phyloP scores from a whole-genome alignment of 2,797 vertebrate genomes.

The Tangara arthus region DNA sequence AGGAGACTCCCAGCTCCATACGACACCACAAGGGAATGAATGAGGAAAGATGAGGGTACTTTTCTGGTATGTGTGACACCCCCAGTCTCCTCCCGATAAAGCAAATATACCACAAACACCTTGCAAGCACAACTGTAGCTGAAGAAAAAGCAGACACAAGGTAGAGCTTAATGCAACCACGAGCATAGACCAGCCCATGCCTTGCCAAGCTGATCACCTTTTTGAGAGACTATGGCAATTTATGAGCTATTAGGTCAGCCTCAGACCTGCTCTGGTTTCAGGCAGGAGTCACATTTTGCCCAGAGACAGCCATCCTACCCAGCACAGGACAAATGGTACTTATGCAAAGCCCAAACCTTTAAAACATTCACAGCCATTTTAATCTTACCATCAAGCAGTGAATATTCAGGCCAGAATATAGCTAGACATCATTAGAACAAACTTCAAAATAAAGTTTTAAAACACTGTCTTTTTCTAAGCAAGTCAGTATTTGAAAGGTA shows the following conservation, averaged over 20 bases:
- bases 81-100: background rate
- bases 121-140: background rate
- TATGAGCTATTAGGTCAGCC: background rate
- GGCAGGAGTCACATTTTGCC: background rate
- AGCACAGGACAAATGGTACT: background rate
- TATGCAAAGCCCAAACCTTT: background rate
- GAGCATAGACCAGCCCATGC: background rate
- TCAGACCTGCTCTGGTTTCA: background rate
- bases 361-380: background rate
- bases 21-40: background rate
- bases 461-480: background rate
- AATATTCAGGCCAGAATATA: background rate
- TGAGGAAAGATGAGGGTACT: background rate
- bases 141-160: background rate
- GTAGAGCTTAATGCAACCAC: background rate
- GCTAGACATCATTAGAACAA: background rate
- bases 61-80: background rate
- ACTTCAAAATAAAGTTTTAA: background rate
- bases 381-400: background rate
- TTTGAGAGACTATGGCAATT: background rate
- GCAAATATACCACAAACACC: background rate
- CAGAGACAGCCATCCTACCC: background rate
- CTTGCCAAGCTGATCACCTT: background rate
- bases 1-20: background rate
- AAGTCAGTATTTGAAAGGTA: background rate